Conservation (phyloP, 2,888 invertebrate genomes). For the Cerastoderma edule region DNA sequence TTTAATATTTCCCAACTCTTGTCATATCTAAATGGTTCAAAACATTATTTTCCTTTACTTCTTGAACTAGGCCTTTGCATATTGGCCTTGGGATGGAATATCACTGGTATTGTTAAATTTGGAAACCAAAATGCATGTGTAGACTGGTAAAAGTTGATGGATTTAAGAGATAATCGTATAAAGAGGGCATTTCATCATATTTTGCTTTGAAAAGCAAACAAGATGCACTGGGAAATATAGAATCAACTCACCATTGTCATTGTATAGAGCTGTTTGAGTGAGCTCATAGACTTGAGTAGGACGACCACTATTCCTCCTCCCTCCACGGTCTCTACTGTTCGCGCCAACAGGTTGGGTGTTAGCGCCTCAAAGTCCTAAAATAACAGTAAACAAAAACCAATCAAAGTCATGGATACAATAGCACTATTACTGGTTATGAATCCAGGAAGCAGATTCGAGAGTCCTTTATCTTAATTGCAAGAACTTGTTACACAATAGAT, state of each 20-base stretch:
- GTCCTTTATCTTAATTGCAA: too few relatives aligned
- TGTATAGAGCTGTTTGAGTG: slow-evolving; percentile 96
- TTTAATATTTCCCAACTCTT: too few relatives aligned
- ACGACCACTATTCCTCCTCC: slow-evolving; percentile 95
- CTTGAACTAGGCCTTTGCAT: background rate
- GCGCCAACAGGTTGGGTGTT: slow-evolving; percentile 97
- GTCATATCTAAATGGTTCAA: background rate
- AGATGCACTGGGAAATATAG: background rate
- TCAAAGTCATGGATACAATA: too few relatives aligned
- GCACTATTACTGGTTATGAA: too few relatives aligned
- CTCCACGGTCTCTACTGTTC: slow-evolving; percentile 99
- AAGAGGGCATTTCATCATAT: too few relatives aligned
- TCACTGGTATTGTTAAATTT: background rate
- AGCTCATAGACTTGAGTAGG: slow-evolving; percentile 91
- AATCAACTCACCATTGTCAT: slow-evolving; percentile 91
- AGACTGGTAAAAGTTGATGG: too few relatives aligned
- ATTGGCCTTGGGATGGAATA: background rate
- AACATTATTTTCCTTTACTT: background rate
- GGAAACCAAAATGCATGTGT: too few relatives aligned
- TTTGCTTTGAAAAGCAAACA: background rate
- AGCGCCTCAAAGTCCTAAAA: slow-evolving; percentile 97
- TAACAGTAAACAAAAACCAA: background rate
- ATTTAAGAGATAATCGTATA: too few relatives aligned
- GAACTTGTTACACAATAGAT: too few relatives aligned
- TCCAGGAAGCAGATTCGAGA: too few relatives aligned